phyloP scores from a whole-genome alignment of 2,113 vertebrate species.

The Alouatta palliata region DNA sequence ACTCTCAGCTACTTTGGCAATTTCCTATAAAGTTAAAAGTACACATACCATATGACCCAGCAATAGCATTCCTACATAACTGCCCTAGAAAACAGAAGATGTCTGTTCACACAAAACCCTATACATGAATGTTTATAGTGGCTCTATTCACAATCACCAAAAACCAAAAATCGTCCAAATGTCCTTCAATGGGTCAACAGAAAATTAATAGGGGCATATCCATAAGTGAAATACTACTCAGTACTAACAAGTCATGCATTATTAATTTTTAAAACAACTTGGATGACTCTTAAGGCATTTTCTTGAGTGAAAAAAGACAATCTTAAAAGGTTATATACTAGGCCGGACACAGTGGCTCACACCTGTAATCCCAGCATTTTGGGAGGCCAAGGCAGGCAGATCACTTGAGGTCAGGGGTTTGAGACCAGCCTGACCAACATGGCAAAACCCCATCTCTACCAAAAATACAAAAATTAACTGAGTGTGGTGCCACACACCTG shows the following conservation, averaged over 20 bases:
- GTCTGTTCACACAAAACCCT: neutral
- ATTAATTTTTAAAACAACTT: neutral
- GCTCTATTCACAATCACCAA: neutral
- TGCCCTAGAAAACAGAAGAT: neutral
- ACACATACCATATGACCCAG: neutral
- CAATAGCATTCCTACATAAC: neutral
- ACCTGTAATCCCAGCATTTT: neutral
- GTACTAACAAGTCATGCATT: neutral
- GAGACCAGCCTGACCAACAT: neutral
- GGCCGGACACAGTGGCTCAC: neutral
- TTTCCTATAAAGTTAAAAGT: neutral
- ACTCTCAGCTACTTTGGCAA: neutral
- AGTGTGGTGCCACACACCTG: neutral
- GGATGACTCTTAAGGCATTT: neutral
- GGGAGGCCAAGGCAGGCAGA: neutral
- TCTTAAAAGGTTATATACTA: neutral
- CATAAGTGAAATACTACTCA: neutral
- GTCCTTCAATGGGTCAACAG: neutral
- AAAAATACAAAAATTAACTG: neutral
- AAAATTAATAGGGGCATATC: neutral
- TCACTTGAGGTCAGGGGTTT: neutral
- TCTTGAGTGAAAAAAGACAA: neutral
- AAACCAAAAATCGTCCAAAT: neutral
- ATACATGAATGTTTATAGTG: neutral
- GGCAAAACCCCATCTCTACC: neutral